These are phyloP conservation scores for Pelobates cultripes DNA, from an alignment of 2,797 vertebrate genomes.

Conservation along the genomic window DNA sequence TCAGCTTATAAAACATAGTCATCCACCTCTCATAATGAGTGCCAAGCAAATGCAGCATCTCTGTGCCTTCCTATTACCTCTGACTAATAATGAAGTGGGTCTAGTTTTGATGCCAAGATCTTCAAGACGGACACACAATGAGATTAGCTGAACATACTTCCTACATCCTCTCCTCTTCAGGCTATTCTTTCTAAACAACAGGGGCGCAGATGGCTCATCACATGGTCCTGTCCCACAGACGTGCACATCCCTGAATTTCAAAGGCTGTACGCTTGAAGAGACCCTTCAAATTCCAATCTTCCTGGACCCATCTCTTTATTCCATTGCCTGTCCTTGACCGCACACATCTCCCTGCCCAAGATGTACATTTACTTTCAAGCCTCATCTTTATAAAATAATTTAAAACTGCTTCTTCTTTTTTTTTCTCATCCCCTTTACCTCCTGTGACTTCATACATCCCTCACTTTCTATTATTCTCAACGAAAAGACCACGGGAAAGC, in stretches of 20 bases:
- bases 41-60: neutral
- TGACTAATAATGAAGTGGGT: neutral
- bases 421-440: conserved; percentile 16
- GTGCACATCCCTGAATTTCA: conserved; percentile 3
- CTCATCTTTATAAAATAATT: conserved; percentile 19
- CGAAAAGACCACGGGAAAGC: neutral
- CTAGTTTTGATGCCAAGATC: conserved; percentile 17
- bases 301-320: neutral
- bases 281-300: conserved; percentile 32
- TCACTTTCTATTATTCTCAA: conserved; percentile 1
- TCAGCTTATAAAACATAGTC: neutral
- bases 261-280: conserved; percentile 22
- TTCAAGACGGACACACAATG: conserved; percentile 16
- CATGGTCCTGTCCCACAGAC: conserved; percentile 24
- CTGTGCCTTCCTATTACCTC: neutral
- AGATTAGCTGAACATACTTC: conserved; percentile 6
- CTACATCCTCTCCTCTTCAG: neutral
- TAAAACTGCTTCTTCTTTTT: neutral
- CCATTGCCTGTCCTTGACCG: neutral
- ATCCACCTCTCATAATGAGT: neutral
- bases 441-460: conserved; percentile 24
- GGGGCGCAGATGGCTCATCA: conserved; percentile 32
- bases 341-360: neutral
- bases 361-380: conserved; percentile 9
- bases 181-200: conserved; percentile 33